A percentile compares a stretch with the other conserved stretches of the same genome.
phyloP scores from a whole-genome alignment of 92 coral and sea anemone species.

The Porites cylindrica region DNA sequence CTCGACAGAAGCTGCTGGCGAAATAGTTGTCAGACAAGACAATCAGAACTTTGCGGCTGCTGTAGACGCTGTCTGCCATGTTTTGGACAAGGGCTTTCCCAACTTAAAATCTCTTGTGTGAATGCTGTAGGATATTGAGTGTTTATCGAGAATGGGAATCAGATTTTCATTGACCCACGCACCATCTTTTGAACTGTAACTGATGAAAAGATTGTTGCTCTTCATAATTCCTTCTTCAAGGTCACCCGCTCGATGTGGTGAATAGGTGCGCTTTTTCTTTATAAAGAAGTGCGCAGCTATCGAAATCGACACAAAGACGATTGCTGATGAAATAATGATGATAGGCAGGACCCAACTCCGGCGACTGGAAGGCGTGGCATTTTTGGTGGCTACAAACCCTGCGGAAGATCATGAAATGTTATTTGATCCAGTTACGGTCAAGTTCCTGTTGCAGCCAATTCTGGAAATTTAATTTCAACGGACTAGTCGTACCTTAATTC shows the following conservation, averaged over 20 bases:
- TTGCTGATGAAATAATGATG: conserved; percentile 1
- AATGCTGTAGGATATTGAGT: conserved; percentile 62
- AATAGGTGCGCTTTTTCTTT: conserved; percentile 4
- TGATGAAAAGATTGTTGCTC: conserved; percentile 32
- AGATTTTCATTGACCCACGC: conserved; percentile 54
- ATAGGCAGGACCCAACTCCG: conserved; percentile 2
- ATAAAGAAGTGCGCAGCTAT: not conserved
- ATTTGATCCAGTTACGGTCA: no score
- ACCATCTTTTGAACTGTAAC: conserved; percentile 49
- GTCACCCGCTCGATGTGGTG: not conserved
- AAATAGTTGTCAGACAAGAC: conserved; percentile 79
- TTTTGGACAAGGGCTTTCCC: conserved; percentile 70
- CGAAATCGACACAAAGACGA: not conserved
- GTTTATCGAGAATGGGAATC: conserved; percentile 43
- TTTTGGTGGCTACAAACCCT: no score
- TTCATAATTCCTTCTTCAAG: not conserved
- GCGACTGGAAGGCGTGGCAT: not conserved
- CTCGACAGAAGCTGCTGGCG: conserved; percentile 74
- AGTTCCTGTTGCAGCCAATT: no score
- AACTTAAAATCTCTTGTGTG: conserved; percentile 77
- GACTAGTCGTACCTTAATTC: no score
- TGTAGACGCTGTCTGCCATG: conserved; percentile 84
- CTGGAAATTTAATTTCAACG: no score
- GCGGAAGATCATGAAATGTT: no score
- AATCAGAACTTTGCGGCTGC: conserved; percentile 68